Evolutionary conservation across 2,888 invertebrate species (phyloP), one percentile per base, ranked within the genome.

Genomic region (Phalera bucephala): DNA sequence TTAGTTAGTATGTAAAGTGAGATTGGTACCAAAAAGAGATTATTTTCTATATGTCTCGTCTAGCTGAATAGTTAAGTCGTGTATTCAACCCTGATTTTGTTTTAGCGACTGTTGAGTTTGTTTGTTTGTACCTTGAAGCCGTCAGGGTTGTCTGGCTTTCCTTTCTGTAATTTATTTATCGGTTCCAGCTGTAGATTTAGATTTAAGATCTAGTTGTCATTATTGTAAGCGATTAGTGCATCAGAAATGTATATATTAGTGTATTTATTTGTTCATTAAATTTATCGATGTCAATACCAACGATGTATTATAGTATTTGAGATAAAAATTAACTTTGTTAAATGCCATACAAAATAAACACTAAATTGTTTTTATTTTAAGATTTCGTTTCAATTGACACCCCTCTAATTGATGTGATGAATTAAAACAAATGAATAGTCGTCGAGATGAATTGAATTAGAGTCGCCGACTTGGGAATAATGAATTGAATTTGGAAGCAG

Each of bases 21-120:
- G 88, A 88, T 82, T 78, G 75, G 76, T 86, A 87, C 88, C 88
- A 87, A 88, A 88, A 88, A 87, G 82, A 85, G 84, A 87, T 88
- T 85, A 81, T 78, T 75, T 75, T 74, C 71, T 29, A 62, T 72
- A 68, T 79, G 76, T 71, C 70, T 67, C 70, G 60, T 69, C 64
- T 78, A 84, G 78, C 64, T 58, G 52, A 63, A 59, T 79, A 72
- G 54, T 72, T 71, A 71, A 62, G 67, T 59, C 51, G 34, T 52
- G 59, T 51, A 45, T 51, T 45, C 64, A 59, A 56, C 64, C 61
- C 50, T 48, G 44, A 49, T 38, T 66, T 62, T 59, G 68, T 76
- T 69, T 72, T 69, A 65, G 51, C 64, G 48, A 59, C 60, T 77
- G 83, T 84, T 84, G 74, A 80, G 75, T 83, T 84, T 80, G 50